Percentiles rank a stretch among this genome's conserved stretches.
These are phyloP conservation scores for Otolemur garnettii DNA, from an alignment of 2,113 vertebrate species.

Conservation along the genomic window DNA sequence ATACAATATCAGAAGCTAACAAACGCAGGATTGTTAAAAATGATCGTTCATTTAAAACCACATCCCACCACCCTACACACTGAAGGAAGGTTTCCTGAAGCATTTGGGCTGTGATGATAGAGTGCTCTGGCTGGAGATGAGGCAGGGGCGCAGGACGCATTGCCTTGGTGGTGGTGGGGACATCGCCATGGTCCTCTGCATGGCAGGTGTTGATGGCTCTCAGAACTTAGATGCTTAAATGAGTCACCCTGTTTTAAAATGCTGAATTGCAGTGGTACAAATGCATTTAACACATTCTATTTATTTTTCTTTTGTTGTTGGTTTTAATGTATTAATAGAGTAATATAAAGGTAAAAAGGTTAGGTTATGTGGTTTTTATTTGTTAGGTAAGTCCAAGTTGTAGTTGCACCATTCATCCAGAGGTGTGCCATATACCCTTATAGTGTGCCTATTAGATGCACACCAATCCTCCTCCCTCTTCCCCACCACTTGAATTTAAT, in stretches of 20 bases:
- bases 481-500: no score
- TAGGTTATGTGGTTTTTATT: no score
- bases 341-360: no score
- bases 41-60: neutral
- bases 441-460: no score
- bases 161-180: accelerated
- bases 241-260: neutral
- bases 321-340: no score
- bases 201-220: neutral
- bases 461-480: no score
- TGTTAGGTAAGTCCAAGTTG: no score
- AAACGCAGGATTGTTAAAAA: neutral
- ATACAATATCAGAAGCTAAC: neutral
- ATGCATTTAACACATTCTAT: neutral
- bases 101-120: accelerated
- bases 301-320: neutral
- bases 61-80: neutral
- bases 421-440: no score
- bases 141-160: neutral
- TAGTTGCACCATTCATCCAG: no score
- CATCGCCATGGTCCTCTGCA: no score
- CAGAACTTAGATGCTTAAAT: neutral
- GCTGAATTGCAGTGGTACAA: neutral
- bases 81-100: neutral
- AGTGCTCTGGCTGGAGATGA: neutral